Base-by-base conservation (phyloP, 2,888 invertebrate genomes). In the Drosophila aldrichi region DNA sequence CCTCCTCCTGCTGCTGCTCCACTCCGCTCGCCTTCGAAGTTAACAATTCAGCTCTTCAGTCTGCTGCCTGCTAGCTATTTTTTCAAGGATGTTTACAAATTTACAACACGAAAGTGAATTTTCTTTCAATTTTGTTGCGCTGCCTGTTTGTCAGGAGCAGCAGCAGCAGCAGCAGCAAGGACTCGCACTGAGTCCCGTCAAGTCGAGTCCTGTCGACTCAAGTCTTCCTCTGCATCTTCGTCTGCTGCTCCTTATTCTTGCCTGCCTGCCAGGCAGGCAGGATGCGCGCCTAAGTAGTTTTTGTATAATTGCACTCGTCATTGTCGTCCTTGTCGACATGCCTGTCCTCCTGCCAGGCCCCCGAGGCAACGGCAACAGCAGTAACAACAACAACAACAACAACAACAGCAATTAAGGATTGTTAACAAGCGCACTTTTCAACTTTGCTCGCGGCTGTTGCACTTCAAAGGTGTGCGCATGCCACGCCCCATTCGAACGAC, bases 51-150 rank as follows among this genome's bases (percentile, higher is more conserved):
- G 74, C 59, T 79, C 55, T 72, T 22, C 60, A 67, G 73, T 43
- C 67, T 60, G n/a, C n/a, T n/a, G 89, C 81, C 88, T 49, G 70
- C 70, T 56, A 70, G 88, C 78, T 84, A 79, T 80, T 86, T 85
- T 88, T 83, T 82, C 90, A 81, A 87, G 90, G 90, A 87, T 87
- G 87, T 87, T 87, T 88, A 86, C 87, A 88, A 87, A 87, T 87
- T 87, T 90, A 90, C 88, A 86, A 88, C 90, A 83, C 87, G 86
- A 90, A 87, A 87, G 90, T 90, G 87, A 90, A 90, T 87, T 87
- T 87, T 87, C 88, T 86, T 90, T 85, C 90, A 89, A 86, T 86
- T 86, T 86, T 88, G 78, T 73, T 66, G 74, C 69, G 73, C 61
- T 63, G 65, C 69, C 73, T 70, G 74, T 64, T 81, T 82, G 86